Percentiles rank a stretch among this genome's conserved stretches.
phyloP scores from a whole-genome alignment of 2,113 vertebrate genomes.

The Trochalopteron elliotii region DNA sequence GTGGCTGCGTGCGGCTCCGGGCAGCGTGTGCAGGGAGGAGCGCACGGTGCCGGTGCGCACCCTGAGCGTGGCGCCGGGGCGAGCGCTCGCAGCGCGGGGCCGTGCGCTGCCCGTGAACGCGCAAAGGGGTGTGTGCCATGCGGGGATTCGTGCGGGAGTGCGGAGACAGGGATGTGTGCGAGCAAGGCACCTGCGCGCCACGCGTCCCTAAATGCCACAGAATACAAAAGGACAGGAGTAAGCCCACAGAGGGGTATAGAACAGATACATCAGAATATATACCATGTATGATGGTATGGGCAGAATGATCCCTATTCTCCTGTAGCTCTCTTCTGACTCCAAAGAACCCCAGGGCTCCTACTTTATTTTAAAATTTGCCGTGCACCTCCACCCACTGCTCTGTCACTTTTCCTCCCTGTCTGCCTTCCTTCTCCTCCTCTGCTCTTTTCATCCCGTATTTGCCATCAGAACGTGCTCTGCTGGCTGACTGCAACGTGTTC shows the following conservation, averaged over 20 bases:
- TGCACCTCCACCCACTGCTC: slow-evolving; percentile 28
- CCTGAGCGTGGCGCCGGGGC: background rate
- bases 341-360: background rate
- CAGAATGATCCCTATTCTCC: background rate
- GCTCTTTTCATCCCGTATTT: slow-evolving; percentile 58
- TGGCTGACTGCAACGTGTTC: slow-evolving; percentile 46
- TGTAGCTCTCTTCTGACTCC: background rate
- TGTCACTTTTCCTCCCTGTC: slow-evolving; percentile 48
- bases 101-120: background rate
- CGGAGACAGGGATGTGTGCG: background rate
- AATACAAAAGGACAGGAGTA: background rate
- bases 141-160: background rate
- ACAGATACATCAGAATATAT: background rate
- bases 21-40: background rate
- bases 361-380: slow-evolving; percentile 36
- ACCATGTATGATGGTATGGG: background rate
- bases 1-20: background rate
- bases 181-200: slow-evolving; percentile 11
- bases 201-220: background rate
- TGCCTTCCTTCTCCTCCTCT: slow-evolving; percentile 36
- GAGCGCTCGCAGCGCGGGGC: background rate
- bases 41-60: background rate
- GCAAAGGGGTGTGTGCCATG: slow-evolving; percentile 53
- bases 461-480: slow-evolving; percentile 64
- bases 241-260: background rate